These are phyloP conservation scores for Pelecanus crispus DNA, from an alignment of 2,113 vertebrate species.

Conservation along the genomic window DNA sequence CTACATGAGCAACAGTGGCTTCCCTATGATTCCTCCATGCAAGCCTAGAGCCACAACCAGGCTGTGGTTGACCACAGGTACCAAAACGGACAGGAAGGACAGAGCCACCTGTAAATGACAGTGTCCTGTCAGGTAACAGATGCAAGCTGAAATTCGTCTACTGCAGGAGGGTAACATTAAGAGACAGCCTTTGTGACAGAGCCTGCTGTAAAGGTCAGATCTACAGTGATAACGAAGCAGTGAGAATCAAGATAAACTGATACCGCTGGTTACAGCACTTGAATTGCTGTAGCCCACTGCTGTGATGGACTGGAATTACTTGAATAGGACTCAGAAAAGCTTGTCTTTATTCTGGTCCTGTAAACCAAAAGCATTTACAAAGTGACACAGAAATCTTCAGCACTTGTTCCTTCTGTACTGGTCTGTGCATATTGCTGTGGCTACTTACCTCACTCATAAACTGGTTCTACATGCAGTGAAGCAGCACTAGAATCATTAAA, in stretches of 20 bases:
- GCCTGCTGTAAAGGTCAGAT: background rate
- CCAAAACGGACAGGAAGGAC: background rate
- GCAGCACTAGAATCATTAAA: background rate
- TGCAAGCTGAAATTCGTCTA: background rate
- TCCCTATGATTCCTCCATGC: rapidly evolving
- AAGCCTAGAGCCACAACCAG: background rate
- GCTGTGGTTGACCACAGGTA: background rate
- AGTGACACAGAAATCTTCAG: rapidly evolving
- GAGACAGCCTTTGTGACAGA: background rate
- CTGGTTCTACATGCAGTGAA: background rate
- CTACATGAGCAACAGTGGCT: background rate
- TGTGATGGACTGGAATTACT: background rate
- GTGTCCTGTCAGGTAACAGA: background rate
- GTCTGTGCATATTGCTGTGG: background rate
- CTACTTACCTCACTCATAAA: background rate
- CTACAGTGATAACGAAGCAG: background rate
- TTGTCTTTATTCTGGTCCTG: background rate
- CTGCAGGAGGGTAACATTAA: background rate
- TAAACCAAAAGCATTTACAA: background rate
- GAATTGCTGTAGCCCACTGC: background rate
- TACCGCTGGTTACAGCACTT: rapidly evolving
- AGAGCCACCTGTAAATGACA: background rate
- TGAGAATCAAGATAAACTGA: background rate
- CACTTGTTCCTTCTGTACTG: background rate
- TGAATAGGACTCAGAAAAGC: background rate